Evolutionary conservation across 2,113 vertebrate species (phyloP).

Genomic region (Brachyhypopomus gauderio): DNA sequence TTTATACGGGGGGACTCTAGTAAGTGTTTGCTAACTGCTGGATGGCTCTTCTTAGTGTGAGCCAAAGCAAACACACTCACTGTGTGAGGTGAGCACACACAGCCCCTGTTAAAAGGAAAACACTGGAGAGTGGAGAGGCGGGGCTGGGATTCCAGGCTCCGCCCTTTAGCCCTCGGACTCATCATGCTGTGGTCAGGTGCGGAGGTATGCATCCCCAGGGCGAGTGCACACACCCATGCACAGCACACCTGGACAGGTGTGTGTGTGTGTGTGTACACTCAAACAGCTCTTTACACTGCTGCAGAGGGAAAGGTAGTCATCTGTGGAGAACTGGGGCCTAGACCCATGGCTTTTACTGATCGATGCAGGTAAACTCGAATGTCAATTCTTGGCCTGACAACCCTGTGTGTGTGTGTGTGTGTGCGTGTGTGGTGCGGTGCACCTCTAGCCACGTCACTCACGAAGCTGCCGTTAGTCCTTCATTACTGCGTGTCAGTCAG

Average conservation of each 20-base stretch:
- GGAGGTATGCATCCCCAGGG: background rate
- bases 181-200: background rate
- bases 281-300: background rate
- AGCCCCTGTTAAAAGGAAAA: slow-evolving; percentile 57
- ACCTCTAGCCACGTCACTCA: background rate
- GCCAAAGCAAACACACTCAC: slow-evolving; percentile 68
- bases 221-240: background rate
- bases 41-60: slow-evolving; percentile 55
- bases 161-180: slow-evolving; percentile 22
- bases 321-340: slow-evolving; percentile 43
- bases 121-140: slow-evolving; percentile 46
- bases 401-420: slow-evolving; percentile 6
- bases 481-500: slow-evolving; percentile 29
- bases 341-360: slow-evolving; percentile 41
- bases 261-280: background rate
- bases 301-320: slow-evolving; percentile 28
- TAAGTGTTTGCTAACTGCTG: slow-evolving; percentile 70
- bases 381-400: slow-evolving; percentile 53
- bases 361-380: slow-evolving; percentile 53
- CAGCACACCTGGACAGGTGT: background rate
- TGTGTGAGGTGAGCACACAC: slow-evolving; percentile 59
- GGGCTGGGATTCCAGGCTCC: slow-evolving; percentile 46
- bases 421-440: too few species aligned
- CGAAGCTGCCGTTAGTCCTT: slow-evolving; percentile 38
- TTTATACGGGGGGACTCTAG: slow-evolving; percentile 56